phyloP scores from a whole-genome alignment of 2,113 vertebrate species.

The Apaloderma vittatum region DNA sequence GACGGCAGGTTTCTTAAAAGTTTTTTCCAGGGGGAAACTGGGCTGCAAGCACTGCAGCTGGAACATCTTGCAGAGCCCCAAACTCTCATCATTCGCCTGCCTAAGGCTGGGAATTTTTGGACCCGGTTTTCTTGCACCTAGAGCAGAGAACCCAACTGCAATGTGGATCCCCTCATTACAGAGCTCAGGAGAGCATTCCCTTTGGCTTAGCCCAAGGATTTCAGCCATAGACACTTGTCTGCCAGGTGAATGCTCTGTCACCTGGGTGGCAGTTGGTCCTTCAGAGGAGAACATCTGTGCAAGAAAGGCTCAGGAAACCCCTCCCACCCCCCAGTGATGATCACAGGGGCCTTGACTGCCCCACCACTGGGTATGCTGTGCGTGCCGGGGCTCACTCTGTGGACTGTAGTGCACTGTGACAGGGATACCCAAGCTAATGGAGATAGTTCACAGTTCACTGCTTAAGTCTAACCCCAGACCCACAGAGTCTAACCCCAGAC shows the following conservation, averaged over 20 bases:
- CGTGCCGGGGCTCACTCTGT: background rate
- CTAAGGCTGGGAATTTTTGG: background rate
- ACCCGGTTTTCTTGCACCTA: background rate
- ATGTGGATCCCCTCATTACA: background rate
- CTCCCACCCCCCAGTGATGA: background rate
- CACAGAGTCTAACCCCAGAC: too few species aligned
- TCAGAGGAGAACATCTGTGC: background rate
- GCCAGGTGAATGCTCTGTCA: background rate
- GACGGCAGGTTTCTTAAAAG: background rate
- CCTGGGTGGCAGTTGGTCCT: background rate
- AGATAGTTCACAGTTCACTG: background rate
- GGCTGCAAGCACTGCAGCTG: background rate
- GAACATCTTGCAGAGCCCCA: background rate
- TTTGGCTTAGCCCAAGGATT: background rate
- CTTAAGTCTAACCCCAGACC: background rate
- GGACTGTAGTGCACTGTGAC: background rate
- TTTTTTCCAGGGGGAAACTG: background rate
- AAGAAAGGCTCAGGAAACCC: background rate
- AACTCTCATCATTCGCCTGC: background rate
- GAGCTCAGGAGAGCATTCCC: background rate
- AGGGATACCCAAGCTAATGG: background rate
- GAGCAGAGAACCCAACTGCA: background rate
- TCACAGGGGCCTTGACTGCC: background rate
- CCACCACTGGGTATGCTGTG: fast-evolving
- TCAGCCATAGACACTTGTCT: background rate